Evolutionary conservation across 2,113 vertebrate species (phyloP), one percentile per base, ranked within the genome.

Genomic region (Sardina pilchardus): DNA sequence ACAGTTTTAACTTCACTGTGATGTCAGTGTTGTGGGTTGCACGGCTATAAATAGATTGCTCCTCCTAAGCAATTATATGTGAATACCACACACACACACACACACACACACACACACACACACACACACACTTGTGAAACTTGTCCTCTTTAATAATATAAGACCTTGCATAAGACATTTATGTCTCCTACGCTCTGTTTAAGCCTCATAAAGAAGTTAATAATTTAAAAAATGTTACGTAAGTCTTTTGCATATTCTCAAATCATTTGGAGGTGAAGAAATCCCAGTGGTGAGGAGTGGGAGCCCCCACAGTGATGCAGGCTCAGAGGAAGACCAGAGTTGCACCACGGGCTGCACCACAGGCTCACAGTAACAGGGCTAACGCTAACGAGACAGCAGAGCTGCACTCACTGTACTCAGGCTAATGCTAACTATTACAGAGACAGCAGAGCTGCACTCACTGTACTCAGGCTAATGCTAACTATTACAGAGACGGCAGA

Each of bases 31-130:
- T 89, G 92, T 93, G 87, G 87, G 90, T 87, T 91, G 89, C 86
- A 82, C 81, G 44, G 90, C 92, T 94, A 94, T 91, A 94, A 93
- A 95, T 94, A 94, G 90, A 90, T 87, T 42, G 34, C 88, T 93
- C 94, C 89, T 93, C 92, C 91, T 91, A 91, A 93, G 94, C 92
- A 95, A 94, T 95, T 95, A 94, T 91, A 93, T 88, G 93, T 92
- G 89, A 90, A 92, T 90, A 89, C 92, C 89, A 88, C 82, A 82
- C 89, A 87, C 6, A 30, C 59, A 67, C 59, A 67, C 59, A 30
- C 48, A 34, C 59, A 67, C 24, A 67, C n/a, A 67, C 59, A 67
- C 59, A 67, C 59, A 63, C 59, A 63, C 59, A 59, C 59, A 83
- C 30, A 26, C 84, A 81, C 19, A 83, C 78, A 92, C 91, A 92